These are phyloP conservation scores for Patella ulyssiponensis DNA, from an alignment of 2,888 invertebrate species.

Conservation along the genomic window DNA sequence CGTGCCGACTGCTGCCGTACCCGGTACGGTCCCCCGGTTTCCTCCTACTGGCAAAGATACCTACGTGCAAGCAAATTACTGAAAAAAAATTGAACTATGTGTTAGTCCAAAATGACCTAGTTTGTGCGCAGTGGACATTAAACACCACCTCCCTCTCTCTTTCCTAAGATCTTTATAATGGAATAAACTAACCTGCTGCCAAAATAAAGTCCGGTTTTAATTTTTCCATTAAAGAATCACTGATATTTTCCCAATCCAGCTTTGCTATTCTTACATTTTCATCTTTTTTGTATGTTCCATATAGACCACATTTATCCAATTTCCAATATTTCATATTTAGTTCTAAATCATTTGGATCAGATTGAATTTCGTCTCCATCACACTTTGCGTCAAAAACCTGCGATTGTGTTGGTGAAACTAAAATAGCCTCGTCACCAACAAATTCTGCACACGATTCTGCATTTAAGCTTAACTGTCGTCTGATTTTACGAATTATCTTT, in stretches of 20 bases:
- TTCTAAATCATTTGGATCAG: constrained; percentile 40
- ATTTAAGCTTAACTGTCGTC: constrained; percentile 52
- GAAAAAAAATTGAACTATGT: too few relatives aligned
- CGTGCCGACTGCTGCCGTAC: too few relatives aligned
- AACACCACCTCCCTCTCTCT: background rate
- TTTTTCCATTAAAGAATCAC: constrained; percentile 38
- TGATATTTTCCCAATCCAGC: constrained; percentile 59
- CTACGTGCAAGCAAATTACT: too few relatives aligned
- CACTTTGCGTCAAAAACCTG: constrained; percentile 10
- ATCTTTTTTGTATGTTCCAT: constrained; percentile 35
- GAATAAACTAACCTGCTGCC: constrained; percentile 55
- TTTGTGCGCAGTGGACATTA: too few relatives aligned
- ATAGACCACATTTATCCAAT: constrained; percentile 33
- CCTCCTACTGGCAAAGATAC: too few relatives aligned
- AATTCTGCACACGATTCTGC: constrained; percentile 33
- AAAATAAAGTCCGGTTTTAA: constrained; percentile 56
- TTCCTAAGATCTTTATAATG: too few relatives aligned
- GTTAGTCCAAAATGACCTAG: too few relatives aligned
- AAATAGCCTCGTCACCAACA: constrained; percentile 18
- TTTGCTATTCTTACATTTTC: constrained; percentile 45
- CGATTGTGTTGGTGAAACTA: constrained; percentile 10
- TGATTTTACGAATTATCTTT: constrained; percentile 50
- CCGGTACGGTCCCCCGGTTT: too few relatives aligned
- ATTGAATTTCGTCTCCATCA: constrained; percentile 21
- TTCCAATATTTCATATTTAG: constrained; percentile 41